Evolutionary conservation across 2,888 invertebrate species (phyloP), one percentile per base, ranked within the genome.

Genomic region (Fabriciana adippe): DNA sequence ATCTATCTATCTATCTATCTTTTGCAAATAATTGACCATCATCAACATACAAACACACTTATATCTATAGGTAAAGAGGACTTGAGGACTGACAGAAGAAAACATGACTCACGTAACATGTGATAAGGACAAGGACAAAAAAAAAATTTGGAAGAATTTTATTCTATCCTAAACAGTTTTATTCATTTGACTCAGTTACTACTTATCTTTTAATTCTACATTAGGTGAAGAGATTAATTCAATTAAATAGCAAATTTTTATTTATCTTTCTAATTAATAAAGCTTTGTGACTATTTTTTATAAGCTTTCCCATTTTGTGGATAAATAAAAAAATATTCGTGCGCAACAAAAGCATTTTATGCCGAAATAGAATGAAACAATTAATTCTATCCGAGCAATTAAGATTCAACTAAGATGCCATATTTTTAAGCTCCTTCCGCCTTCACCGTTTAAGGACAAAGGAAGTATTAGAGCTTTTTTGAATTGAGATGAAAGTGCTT

Each of bases 321-420:
- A 51, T 35, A 57, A 41, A 64, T 50, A 48, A 64, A 64, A 51
- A 64, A 65, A 45, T 41, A 45, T 65, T 31, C 35, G 35, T 57
- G 41, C 56, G 21, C 41, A 65, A 65, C 45, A 67, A 63, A 63
- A 48, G 48, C 5, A n/a, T 54, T 57, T 55, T 50, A 51, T 41
- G 55, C 55, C 53, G 54, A 63, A 64, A 59, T 59, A 57, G 53
- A 67, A 67, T 63, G 62, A 67, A 67, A 67, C 67, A 67, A 67
- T 67, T 67, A 64, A 63, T 63, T 67, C 47, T 57, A 53, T 51
- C 57, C 56, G 31, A 35, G 56, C 63, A 67, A 67, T 67, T 67
- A 67, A 35, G 63, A 54, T 35, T 47, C 63, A 54, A 57, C 51
- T 57, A 57, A 67, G 60, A 56, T 63, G 67, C 57, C 48, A 63